Evolutionary conservation across 2,797 vertebrate species (phyloP).

Genomic region (Rhinoraja longicauda): DNA sequence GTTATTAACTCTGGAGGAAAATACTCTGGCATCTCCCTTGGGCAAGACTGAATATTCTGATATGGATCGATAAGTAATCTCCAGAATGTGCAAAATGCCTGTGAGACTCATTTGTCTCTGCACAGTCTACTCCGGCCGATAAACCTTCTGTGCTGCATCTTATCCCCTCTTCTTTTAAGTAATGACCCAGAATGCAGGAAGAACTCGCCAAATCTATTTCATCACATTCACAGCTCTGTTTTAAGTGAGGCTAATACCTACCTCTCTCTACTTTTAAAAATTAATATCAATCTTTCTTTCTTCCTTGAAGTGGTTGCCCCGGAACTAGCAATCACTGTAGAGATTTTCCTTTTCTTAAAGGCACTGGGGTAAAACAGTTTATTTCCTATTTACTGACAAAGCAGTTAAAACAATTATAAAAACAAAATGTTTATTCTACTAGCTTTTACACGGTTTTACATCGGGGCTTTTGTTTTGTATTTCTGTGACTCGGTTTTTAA

Average conservation of each 20-base stretch:
- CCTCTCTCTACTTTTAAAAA: constrained; percentile 61
- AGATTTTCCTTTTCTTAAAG: constrained; percentile 5
- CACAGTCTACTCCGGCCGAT: constrained; percentile 72
- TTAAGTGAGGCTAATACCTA: constrained; percentile 58
- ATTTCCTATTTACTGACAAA: not conserved
- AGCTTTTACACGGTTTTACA: not conserved
- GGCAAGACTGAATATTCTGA: constrained; percentile 89
- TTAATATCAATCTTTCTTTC: constrained; percentile 59
- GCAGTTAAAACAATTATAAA: not conserved
- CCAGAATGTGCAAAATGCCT: constrained; percentile 99
- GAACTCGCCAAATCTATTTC: constrained; percentile 76
- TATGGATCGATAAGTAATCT: constrained; percentile 99
- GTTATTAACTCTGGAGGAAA: constrained; percentile 99
- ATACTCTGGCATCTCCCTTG: constrained; percentile 86
- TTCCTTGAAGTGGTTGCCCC: constrained; percentile 42
- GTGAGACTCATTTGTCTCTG: constrained; percentile 98
- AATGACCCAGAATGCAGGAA: constrained; percentile 84
- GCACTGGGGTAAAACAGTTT: not conserved
- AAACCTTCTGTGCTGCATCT: constrained; percentile 77
- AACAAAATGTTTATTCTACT: not conserved
- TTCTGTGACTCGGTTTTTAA: not conserved
- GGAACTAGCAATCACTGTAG: too few relatives aligned
- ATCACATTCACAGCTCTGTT: constrained; percentile 71
- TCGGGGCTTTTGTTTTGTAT: not conserved
- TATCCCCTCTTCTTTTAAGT: constrained; percentile 75